Base-by-base conservation (phyloP, 2,797 vertebrate species). In the Danio tinwini region DNA sequence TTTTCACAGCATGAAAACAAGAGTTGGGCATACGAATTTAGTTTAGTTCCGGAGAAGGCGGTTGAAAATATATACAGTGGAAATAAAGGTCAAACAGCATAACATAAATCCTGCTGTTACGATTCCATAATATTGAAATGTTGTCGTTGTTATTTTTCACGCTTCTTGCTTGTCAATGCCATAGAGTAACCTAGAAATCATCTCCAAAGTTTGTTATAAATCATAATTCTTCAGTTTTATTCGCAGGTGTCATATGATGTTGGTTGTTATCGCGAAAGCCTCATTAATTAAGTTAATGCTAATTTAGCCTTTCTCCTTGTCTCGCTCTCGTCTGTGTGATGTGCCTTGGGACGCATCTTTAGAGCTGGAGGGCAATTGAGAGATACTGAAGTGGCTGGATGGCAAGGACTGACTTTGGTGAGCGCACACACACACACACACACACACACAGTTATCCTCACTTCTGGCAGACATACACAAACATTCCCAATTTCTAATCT, bases 401-500 rank as follows among this genome's bases (percentile, higher is more conserved):
- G 75, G 70, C 71, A 80, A 65, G 58, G 49, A 62, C 42, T 71
- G 75, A 84, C 58, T 82, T 64, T 80, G 64, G 65, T 40, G 19
- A 29, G 29, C 29, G 29, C 29, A 29, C 29, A 29, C 29, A 29
- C 29, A 29, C 29, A 29, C 29, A 29, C 37, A 75, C 50, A 82
- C n/a, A 61, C 44, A 76, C 21, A 55, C 49, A 70, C 50, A 69
- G 39, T 65, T 42, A 53, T 76, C 55, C 65, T 80, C 50, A 74
- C 63, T 82, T 59, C 65, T 85, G 76, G 76, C 79, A 65, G 52
- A 79, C 69, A 75, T 45, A 82, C 50, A 77, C 69, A 83, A 83
- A 78, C 61, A 81, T 82, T 76, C 50, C 49, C 65, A 76, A 81
- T 83, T 80, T 80, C 52, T 80, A 71, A 84, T 85, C 81, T 83